Evolutionary conservation across 2,113 vertebrate species (phyloP), one percentile per base, ranked within the genome.

Genomic region (Progne subis): DNA sequence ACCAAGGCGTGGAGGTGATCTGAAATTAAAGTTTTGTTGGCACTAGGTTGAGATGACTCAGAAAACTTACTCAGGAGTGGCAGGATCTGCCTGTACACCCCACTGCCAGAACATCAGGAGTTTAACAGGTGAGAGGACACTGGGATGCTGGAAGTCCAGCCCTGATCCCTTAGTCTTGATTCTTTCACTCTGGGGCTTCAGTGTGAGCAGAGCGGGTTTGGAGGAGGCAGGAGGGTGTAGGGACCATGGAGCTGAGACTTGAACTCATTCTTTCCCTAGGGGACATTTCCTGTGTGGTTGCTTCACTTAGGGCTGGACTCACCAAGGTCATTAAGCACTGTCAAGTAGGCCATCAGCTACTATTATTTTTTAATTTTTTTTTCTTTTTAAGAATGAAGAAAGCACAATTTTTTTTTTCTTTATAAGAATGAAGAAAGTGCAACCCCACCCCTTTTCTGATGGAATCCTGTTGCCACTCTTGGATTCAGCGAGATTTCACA

Each of bases 401-500:
- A 57, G 5, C 18, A 9, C 44, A 20, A 4, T 37, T 37, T 37
- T 37, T 37, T 37, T 68, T 13, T 23, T 41, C 53, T 53, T 19
- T 1, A 1, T 31, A 65, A 64, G 34, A 77, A 29, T 26, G 18
- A 81, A 39, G 49, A 7, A 61, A 59, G 5, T 18, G 6, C 44
- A 44, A 44, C 13, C 21, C 17, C 12, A 9, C 7, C 32, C 7
- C 21, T 61, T 18, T 8, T 10, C 18, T 18, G 55, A 17, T 17
- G 37, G 69, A 61, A 26, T 88, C 34, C 1, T 3, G 4, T 32
- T 18, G 2, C 56, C 6, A 0, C 8, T 71, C 23, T 6, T 32
- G 32, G 12, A 69, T 39, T 85, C 37, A 11, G 20, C 39, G 84
- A 44, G 4, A 4, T 90, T 64, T 79, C 37, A 55, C 12, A 37